Base-by-base conservation (phyloP, 1,140 invertebrate genomes). In the Diorhabda carinulata region DNA sequence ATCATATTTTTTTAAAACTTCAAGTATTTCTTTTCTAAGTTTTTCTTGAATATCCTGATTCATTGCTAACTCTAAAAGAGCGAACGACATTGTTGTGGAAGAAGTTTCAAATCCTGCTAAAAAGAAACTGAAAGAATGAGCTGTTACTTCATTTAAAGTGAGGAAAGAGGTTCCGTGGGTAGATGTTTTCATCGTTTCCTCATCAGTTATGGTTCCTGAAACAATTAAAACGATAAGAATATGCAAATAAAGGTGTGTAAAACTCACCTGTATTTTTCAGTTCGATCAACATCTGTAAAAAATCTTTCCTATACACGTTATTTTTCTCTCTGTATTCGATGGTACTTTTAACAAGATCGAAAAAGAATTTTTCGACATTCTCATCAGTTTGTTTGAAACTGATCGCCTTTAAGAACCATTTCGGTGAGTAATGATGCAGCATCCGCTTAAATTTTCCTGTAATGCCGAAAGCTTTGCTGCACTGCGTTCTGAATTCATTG, bases 81-180 rank as follows among this genome's bases (percentile, higher is more conserved):
- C 76, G 71, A 82, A 82, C 10, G 78, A 78, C 57, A 82, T 78
- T 1, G 81, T 80, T 6, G 79, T 80, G 0, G 83, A 83, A 4
- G 81, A 81, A 0, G 83, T 84, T 68, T 85, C 84, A 68, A 82
- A 84, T 4, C 84, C 84, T 61, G 86, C 86, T 2, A 85, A 2
- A 45, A 73, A 72, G 56, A 72, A 72, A 7, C 68, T 45, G 40
- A 69, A 73, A 6, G 64, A 62, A 43, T 73, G 61, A 25, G 25
- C 25, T 25, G 25, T 25, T 25, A 25, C 25, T 25, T 25, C 25
- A 25, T 25, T 25, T 25, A 25, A 25, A 25, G 25, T 25, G 25
- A 25, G 25, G 2, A 25, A 25, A 25, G 25, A 25, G 25, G 25
- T 25, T 25, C 25, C 25, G 25, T 25, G 25, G 25, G 25, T 25